Percentiles rank a stretch among this genome's conserved stretches.
Evolutionary conservation across 2,888 invertebrate genomes (phyloP).

Genomic region (Hydriomena furcata): DNA sequence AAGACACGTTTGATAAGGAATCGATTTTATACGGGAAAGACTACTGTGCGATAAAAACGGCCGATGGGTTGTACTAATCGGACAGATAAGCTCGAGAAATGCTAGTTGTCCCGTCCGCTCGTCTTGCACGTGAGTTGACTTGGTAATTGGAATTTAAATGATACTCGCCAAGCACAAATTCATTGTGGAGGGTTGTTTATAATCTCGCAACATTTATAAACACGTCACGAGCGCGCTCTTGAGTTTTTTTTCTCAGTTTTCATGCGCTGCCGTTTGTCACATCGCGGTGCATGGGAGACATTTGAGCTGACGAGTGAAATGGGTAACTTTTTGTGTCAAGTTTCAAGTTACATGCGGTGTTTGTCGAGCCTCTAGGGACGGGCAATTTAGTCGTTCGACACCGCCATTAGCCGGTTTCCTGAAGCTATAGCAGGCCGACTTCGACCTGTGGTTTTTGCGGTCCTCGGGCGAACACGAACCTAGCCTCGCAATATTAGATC

Average conservation of each 20-base stretch:
- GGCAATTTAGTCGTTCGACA: conserved; percentile 50
- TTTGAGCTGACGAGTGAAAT: conserved; percentile 63
- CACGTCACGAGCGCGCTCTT: conserved; percentile 61
- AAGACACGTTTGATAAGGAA: conserved; percentile 59
- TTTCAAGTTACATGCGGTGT: conserved; percentile 50
- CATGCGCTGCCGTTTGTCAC: conserved; percentile 54
- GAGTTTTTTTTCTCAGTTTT: conserved; percentile 57
- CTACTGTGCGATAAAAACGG: conserved; percentile 75
- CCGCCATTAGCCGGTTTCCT: conserved; percentile 46
- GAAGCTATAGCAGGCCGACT: conserved; percentile 43
- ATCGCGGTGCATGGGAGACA: conserved; percentile 41
- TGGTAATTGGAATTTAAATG: conserved; percentile 60
- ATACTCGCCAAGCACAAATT: conserved; percentile 56
- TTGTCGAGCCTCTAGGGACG: conserved; percentile 39
- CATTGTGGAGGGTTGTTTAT: conserved; percentile 56
- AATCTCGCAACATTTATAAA: conserved; percentile 67
- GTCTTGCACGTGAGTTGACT: conserved; percentile 61
- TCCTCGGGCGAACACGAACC: conserved; percentile 55
- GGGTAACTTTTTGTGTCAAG: conserved; percentile 60
- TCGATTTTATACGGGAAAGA: conserved; percentile 61
- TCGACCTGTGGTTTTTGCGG: conserved; percentile 48
- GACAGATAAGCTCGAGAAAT: conserved; percentile 64
- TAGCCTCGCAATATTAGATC: conserved; percentile 20
- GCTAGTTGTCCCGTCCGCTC: conserved; percentile 48
- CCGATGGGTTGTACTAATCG: conserved; percentile 61